Evolutionary conservation across 1,140 invertebrate species (phyloP), one percentile per base, ranked within the genome.

Genomic region (Lepidurus apus): DNA sequence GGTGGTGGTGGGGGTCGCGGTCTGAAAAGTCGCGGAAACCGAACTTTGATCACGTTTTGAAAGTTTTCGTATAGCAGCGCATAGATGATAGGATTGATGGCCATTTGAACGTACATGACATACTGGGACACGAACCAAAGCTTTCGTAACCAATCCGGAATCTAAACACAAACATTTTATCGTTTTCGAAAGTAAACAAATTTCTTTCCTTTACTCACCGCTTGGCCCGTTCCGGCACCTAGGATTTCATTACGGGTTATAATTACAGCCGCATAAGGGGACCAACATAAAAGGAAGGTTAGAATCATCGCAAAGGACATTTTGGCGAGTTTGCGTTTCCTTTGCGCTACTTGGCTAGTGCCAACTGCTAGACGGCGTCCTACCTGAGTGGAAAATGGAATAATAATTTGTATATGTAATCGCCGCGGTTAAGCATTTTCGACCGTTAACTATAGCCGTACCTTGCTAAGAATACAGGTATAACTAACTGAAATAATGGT

Each of bases 21-120:
- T 73, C 43, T 11, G 13, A 24, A 43, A 7, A 42, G 73, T n/a
- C 34, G 24, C 4, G 81, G 79, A 76, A 84, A 83, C 26, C 82
- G 83, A 11, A 85, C 82, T 24, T 86, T 84, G 82, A 91, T 90
- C 73, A 90, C 90, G 78, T 87, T 87, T 21, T 88, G 83, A 80
- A 92, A 90, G 81, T 89, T 89, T 43, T 89, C 87, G 81, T 92
- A 93, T 10, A 88, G 91, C 44, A 90, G 89, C 13, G 91, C 91
- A 80, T 92, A 93, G 65, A 93, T 89, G 1, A 93, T 83, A 0
- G 92, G 92, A 84, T 93, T 93, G 74, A 93, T 85, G 8, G 91
- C 91, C 26, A 90, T 89, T 83, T 92, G 92, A 7, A 89, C 80
- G 74, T 91, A 90, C 80, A 92, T 89, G 9, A 93, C 83, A 80